Evolutionary conservation across 2,888 invertebrate species (phyloP), one percentile per base, ranked within the genome.

Genomic region (Trichogramma evanescens): DNA sequence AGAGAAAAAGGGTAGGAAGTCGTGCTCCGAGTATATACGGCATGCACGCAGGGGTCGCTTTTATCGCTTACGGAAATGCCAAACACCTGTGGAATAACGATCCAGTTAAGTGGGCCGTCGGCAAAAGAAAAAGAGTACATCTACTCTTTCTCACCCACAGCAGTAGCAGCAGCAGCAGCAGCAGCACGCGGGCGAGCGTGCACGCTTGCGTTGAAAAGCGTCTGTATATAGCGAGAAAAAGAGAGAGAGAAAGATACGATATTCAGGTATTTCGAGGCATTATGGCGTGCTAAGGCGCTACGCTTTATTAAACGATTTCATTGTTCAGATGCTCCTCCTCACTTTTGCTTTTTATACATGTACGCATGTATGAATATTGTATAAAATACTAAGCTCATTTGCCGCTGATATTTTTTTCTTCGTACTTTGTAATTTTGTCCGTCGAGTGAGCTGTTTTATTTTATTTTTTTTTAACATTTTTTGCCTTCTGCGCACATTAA

Each of bases 51-150:
- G 72, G 71, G 72, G 72, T 70, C 68, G 75, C 72, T 74, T 76
- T 74, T 75, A 74, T 74, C 75, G 74, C 74, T 74, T 72, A 74
- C 74, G 74, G 74, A 74, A 75, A 75, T 74, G 74, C 74, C 76
- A 76, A 75, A 77, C 77, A 77, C 77, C 77, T 77, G 77, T 77
- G 76, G 77, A 77, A 74, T 76, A 74, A 73, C 73, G 71, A 70
- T 71, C 69, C 70, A 70, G 70, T 68, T 70, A 73, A 73, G 73
- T 73, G 71, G 71, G 71, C 71, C 71, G 71, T 70, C 72, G 69
- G 67, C 67, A 67, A 72, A 74, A 72, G 70, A 74, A 73, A 73
- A 74, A 72, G 71, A 65, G 64, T 63, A 10, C 38, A 9, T 7
- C 13, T 7, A 13, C 49, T 49, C 13, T 13, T 10, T 49, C 49